A percentile compares a stretch with the other conserved stretches of the same genome.
Evolutionary conservation across 2,888 invertebrate species (phyloP).

Genomic region (Alviniconcha strummeri): DNA sequence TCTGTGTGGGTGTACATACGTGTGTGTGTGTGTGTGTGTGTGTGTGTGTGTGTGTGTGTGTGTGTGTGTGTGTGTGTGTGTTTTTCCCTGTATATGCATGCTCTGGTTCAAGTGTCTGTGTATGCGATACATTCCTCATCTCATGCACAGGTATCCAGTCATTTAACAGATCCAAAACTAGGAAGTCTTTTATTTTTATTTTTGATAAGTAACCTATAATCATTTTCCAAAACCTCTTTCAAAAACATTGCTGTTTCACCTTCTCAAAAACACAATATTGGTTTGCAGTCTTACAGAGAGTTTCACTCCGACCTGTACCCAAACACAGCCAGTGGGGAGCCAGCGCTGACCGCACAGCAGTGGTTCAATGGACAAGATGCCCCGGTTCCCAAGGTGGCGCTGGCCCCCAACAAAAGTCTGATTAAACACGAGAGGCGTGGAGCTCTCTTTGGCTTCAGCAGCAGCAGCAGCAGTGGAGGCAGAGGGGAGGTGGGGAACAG

Average conservation of each 20-base stretch:
- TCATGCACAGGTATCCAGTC: too few relatives aligned
- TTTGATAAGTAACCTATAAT: neutral
- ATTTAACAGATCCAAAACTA: too few relatives aligned
- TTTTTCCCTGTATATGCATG: too few relatives aligned
- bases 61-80: neutral
- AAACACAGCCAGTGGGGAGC: conserved; percentile 87
- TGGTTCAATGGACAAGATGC: conserved; percentile 83
- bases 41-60: neutral
- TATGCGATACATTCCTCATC: too few relatives aligned
- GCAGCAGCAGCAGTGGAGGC: neutral
- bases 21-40: neutral
- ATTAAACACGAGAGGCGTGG: conserved; percentile 39
- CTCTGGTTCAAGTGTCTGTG: too few relatives aligned
- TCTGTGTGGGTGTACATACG: too few relatives aligned
- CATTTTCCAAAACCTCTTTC: conserved; percentile 77
- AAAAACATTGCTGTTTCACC: conserved; percentile 80
- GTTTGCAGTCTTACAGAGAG: conserved; percentile 87
- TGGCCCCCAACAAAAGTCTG: conserved; percentile 33
- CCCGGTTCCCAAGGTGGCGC: conserved; percentile 44
- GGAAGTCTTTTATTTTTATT: neutral
- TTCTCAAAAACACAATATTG: too few relatives aligned
- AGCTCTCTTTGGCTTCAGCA: conserved; percentile 1
- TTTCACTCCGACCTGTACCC: conserved; percentile 96
- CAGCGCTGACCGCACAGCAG: conserved; percentile 85
- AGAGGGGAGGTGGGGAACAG: neutral